Percentiles rank a stretch among this genome's conserved stretches.
These are phyloP conservation scores for Butorides virescens DNA, from an alignment of 2,113 vertebrate genomes.

Conservation along the genomic window DNA sequence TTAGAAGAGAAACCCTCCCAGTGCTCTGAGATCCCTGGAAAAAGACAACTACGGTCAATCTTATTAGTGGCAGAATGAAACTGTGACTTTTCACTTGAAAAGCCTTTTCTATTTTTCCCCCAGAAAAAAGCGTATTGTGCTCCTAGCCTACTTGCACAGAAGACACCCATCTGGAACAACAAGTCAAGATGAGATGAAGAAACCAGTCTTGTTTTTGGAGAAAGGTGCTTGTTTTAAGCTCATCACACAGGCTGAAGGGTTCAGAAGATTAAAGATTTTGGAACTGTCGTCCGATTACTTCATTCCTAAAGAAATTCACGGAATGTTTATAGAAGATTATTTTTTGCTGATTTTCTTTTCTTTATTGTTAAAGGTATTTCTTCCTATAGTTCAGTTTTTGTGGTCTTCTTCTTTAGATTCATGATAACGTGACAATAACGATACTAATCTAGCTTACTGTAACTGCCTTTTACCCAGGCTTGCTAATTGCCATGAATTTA, in stretches of 20 bases:
- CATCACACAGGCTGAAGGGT: neutral
- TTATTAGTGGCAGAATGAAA: neutral
- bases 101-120: neutral
- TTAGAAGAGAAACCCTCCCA: neutral
- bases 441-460: neutral
- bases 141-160: neutral
- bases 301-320: neutral
- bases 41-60: neutral
- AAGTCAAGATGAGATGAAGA: neutral
- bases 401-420: neutral
- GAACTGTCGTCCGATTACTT: neutral
- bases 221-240: neutral
- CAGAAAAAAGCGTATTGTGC: neutral
- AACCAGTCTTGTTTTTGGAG: neutral
- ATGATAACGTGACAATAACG: neutral
- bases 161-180: neutral
- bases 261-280: neutral
- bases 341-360: neutral
- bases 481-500: neutral
- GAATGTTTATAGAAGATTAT: neutral
- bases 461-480: neutral
- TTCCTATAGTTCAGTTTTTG: neutral
- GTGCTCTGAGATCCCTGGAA: neutral
- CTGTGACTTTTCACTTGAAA: neutral
- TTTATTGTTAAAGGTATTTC: neutral